Evolutionary conservation across 2,113 vertebrate genomes (phyloP).

Genomic region (Passerina amoena): DNA sequence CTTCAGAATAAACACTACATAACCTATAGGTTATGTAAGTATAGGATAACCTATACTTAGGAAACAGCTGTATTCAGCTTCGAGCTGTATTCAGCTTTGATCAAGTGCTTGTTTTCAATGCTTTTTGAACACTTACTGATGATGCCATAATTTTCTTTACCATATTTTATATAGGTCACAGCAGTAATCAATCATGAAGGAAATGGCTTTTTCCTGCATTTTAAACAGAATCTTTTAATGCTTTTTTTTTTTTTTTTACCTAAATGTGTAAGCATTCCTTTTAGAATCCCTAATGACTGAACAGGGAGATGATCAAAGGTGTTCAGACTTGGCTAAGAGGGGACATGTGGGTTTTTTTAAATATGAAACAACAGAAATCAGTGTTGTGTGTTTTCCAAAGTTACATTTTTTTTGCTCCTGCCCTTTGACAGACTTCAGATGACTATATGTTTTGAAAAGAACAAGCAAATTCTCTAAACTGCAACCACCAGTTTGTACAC

Average conservation of each 20-base stretch:
- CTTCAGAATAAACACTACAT: neutral
- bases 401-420: neutral
- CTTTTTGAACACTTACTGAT: neutral
- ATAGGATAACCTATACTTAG: neutral
- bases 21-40: too few relatives aligned
- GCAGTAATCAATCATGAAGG: neutral
- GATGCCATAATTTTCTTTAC: neutral
- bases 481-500: neutral
- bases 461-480: neutral
- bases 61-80: neutral
- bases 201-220: neutral
- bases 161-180: neutral
- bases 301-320: neutral
- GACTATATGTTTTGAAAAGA: neutral
- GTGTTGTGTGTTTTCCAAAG: neutral
- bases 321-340: neutral
- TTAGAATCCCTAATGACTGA: neutral
- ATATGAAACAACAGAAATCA: neutral
- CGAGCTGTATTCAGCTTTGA: neutral
- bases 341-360: neutral
- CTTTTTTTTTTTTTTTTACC: neutral
- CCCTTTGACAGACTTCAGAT: neutral
- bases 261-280: neutral
- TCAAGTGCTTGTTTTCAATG: neutral
- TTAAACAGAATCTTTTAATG: neutral